phyloP scores from a whole-genome alignment of 2,797 vertebrate species.

The Xenopus petersii region DNA sequence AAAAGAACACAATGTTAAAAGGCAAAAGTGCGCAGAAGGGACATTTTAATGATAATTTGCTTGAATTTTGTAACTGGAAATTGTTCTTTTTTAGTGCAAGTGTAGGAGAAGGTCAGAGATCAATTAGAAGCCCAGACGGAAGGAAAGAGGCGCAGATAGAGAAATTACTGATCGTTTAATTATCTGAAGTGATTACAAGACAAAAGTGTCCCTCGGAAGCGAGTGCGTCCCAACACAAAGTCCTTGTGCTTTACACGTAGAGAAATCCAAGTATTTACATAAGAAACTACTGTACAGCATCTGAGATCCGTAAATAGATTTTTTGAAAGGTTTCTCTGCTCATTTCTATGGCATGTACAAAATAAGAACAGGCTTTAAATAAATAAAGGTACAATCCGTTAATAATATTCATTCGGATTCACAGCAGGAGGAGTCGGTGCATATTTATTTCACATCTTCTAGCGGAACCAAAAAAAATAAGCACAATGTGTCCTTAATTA shows the following conservation, averaged over 20 bases:
- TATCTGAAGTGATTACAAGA: constrained; percentile 57
- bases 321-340: constrained; percentile 69
- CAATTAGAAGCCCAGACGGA: too few species aligned
- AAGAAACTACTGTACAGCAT: constrained; percentile 83
- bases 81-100: too few species aligned
- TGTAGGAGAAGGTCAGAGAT: too few species aligned
- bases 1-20: too few species aligned
- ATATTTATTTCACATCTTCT: constrained; percentile 63
- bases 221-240: constrained; percentile 52
- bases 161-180: constrained; percentile 58
- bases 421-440: constrained; percentile 67
- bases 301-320: constrained; percentile 75
- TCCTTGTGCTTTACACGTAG: constrained; percentile 64
- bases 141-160: constrained; percentile 55
- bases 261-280: constrained; percentile 77
- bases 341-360: constrained; percentile 79
- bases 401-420: constrained; percentile 65
- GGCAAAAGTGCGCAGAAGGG: too few species aligned
- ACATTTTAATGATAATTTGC: too few species aligned
- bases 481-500: constrained; percentile 66
- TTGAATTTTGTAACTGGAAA: too few species aligned
- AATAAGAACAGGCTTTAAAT: constrained; percentile 92
- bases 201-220: constrained; percentile 55
- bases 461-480: constrained; percentile 65
- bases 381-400: constrained; percentile 74